Evolutionary conservation across 2,113 vertebrate genomes (phyloP).

Genomic region (Spermophilus dauricus): DNA sequence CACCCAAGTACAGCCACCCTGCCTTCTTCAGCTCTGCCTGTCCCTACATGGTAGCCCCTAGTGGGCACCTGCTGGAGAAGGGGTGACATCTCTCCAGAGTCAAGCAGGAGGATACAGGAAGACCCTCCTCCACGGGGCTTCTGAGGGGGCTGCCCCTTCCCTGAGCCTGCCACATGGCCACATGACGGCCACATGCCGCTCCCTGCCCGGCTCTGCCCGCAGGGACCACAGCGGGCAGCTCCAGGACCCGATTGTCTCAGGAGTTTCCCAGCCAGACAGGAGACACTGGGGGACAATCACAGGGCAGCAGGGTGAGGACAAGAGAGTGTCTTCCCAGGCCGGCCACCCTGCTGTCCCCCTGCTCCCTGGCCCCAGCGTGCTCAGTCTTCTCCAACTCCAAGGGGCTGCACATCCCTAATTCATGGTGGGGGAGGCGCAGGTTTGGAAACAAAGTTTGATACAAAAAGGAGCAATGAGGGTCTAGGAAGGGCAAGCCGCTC

Average conservation of each 20-base stretch:
- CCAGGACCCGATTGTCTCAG: not conserved
- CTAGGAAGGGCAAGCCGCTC: slow-evolving; percentile 44
- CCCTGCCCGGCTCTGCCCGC: no score
- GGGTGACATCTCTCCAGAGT: not conserved
- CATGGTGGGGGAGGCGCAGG: fast-evolving
- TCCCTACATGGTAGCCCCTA: not conserved
- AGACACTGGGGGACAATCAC: fast-evolving
- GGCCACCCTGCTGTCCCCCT: not conserved
- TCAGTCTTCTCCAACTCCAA: fast-evolving
- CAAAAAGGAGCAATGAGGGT: slow-evolving; percentile 34
- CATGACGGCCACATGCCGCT: no score
- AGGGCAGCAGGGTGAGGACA: no score
- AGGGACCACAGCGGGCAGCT: not conserved
- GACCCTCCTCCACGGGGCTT: fast-evolving
- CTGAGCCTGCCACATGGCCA: not conserved
- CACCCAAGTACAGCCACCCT: not conserved
- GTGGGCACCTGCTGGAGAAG: not conserved
- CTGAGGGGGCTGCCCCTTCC: fast-evolving
- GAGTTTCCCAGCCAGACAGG: not conserved
- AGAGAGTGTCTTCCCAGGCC: no score
- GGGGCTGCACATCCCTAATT: not conserved
- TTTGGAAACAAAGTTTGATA: slow-evolving; percentile 72
- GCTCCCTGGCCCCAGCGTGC: fast-evolving
- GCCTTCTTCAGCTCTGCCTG: no score
- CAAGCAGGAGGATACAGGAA: not conserved